Evolutionary conservation across 2,888 invertebrate genomes (phyloP).

Genomic region (Labia minor): DNA sequence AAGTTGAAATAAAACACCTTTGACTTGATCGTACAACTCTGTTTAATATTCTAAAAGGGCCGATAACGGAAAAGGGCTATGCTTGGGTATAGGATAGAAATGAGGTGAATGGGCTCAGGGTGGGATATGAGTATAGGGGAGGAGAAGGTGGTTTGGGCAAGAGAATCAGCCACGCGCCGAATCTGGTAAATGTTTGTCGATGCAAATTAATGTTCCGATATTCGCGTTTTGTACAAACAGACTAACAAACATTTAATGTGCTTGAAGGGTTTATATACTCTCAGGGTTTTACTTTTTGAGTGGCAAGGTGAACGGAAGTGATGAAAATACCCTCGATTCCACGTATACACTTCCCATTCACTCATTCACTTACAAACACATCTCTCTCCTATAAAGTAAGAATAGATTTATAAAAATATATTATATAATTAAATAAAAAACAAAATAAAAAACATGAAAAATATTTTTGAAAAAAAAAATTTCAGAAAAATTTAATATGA

Average conservation of each 20-base stretch:
- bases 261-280: slow-evolving; percentile 4
- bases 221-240: slow-evolving; percentile 9
- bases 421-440: no score
- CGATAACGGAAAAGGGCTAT: neutral
- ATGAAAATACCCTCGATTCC: neutral
- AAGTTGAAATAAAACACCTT: neutral
- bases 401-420: no score
- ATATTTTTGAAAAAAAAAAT: no score
- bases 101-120: neutral
- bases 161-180: neutral
- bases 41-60: slow-evolving; percentile 2
- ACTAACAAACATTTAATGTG: neutral
- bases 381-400: no score
- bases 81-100: neutral
- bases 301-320: neutral
- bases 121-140: no score
- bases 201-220: slow-evolving; percentile 13
- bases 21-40: neutral
- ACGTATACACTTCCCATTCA: no score
- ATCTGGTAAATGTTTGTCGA: slow-evolving; percentile 8
- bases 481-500: no score
- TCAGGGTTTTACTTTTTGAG: neutral
- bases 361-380: no score
- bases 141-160: no score
- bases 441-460: no score